These are phyloP conservation scores for Darevskia mixta DNA, from an alignment of 2,797 vertebrate species.

Conservation along the genomic window DNA sequence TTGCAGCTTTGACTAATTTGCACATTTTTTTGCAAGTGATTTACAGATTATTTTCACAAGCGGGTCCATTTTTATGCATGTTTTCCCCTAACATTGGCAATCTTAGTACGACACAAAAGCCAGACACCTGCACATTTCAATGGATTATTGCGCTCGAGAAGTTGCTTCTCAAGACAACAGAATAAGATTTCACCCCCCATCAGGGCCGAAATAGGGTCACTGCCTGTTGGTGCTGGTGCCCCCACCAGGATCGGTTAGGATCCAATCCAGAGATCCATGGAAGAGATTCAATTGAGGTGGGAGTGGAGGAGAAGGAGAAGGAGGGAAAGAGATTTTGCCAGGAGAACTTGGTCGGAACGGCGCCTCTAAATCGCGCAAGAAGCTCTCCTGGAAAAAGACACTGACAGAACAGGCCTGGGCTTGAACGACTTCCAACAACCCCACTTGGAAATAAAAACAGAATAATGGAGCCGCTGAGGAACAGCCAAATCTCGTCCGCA, in stretches of 20 bases:
- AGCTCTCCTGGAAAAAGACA: neutral
- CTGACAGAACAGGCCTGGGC: neutral
- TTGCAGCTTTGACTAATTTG: too few species aligned
- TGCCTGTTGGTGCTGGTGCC: neutral
- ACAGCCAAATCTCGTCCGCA: neutral
- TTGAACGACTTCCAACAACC: too few species aligned
- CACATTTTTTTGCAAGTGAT: too few species aligned
- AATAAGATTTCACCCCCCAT: neutral
- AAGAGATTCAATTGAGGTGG: neutral
- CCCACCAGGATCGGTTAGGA: neutral
- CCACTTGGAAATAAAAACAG: neutral
- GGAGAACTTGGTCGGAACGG: neutral
- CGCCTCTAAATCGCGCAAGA: neutral
- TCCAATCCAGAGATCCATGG: neutral
- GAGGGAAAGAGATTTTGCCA: neutral
- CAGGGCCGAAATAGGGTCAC: neutral
- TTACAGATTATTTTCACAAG: too few species aligned
- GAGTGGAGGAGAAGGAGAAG: too few species aligned
- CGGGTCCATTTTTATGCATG: too few species aligned
- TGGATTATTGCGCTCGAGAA: neutral
- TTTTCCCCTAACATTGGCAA: too few species aligned
- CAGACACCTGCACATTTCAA: too few species aligned
- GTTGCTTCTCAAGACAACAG: too few species aligned
- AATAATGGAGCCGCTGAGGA: neutral
- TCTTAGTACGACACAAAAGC: too few species aligned